Evolutionary conservation across 2,888 invertebrate genomes (phyloP), one percentile per base, ranked within the genome.

Genomic region (Drosophila buzzatii): DNA sequence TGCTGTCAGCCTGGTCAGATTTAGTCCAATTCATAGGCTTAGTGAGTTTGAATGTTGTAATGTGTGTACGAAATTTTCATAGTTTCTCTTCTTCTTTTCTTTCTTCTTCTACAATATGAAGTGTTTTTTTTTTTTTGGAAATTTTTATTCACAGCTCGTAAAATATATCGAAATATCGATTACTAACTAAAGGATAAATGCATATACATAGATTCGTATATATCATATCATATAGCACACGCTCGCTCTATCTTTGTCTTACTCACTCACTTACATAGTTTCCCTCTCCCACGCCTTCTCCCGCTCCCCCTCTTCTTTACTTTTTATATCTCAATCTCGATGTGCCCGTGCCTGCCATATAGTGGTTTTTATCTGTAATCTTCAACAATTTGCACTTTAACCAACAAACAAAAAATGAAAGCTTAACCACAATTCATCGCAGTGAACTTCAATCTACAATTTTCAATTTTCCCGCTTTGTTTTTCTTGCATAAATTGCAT

Each of bases 1-100:
- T 74, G 97, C 97, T 87, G 94, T 97, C 89, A 96, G 96, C 87
- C 95, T 97, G 92, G 97, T 97, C 92, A 95, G 97, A 82, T 95
- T 95, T 94, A 95, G 95, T 93, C 95, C 95, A 87, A 95, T 96
- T 92, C 95, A 96, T 94, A 95, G 95, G 92, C 94, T 95, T 94
- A 95, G 96, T 96, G 94, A 95, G 94, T 93, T 91, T 91, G 82
- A 86, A 82, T 92, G 92, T 91, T 90, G 90, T 91, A 81, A 82
- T 77, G 79, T 88, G 76, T 74, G 56, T 73, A 70, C 64, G 60
- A 73, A 67, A 53, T 62, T 52, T 57, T 52, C 45, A 42, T 33
- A 44, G 42, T 16, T 18, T 39, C 37, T 55, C 14, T 56, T 42
- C 33, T 27, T 45, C 41, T 44, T 60, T 44, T 52, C 27, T 41